A percentile compares a stretch with the other conserved stretches of the same genome.
Evolutionary conservation across 1,140 invertebrate genomes (phyloP).

Genomic region (Centruroides vittatus): DNA sequence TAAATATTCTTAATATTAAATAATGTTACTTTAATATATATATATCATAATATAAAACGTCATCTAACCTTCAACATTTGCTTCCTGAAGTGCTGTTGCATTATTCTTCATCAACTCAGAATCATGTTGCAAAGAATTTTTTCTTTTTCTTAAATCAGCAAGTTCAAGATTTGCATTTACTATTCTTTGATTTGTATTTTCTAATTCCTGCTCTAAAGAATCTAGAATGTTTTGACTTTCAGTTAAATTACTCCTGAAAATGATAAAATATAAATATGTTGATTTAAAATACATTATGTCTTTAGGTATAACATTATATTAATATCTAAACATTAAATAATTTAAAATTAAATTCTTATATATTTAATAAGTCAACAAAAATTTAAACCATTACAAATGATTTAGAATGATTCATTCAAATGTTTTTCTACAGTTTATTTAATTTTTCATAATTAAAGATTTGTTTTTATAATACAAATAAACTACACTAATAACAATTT

Average conservation of each 20-base stretch:
- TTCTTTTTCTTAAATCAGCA: constrained; percentile 52
- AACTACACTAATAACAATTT: too few species aligned
- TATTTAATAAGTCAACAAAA: not conserved
- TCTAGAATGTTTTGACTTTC: constrained; percentile 40
- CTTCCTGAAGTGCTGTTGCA: constrained; percentile 81
- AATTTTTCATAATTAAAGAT: too few species aligned
- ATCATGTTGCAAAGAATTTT: constrained; percentile 51
- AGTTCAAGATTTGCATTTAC: constrained; percentile 60
- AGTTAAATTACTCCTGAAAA: constrained; percentile 35
- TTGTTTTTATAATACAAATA: too few species aligned
- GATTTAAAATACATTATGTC: not conserved
- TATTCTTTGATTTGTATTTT: constrained; percentile 59
- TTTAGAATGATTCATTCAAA: too few species aligned
- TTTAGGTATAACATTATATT: not conserved
- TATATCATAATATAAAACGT: too few species aligned
- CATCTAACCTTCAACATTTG: constrained; percentile 64
- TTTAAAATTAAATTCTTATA: not conserved
- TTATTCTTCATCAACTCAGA: constrained; percentile 63
- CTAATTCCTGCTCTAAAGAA: constrained; percentile 45
- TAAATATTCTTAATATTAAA: too few species aligned
- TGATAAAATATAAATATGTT: not conserved
- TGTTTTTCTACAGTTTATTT: too few species aligned
- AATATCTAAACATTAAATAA: not conserved
- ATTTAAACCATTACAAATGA: not conserved
- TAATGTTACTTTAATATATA: too few species aligned